Evolutionary conservation across 2,797 vertebrate species (phyloP), one percentile per base, ranked within the genome.

Genomic region (Miichthys miiuy): DNA sequence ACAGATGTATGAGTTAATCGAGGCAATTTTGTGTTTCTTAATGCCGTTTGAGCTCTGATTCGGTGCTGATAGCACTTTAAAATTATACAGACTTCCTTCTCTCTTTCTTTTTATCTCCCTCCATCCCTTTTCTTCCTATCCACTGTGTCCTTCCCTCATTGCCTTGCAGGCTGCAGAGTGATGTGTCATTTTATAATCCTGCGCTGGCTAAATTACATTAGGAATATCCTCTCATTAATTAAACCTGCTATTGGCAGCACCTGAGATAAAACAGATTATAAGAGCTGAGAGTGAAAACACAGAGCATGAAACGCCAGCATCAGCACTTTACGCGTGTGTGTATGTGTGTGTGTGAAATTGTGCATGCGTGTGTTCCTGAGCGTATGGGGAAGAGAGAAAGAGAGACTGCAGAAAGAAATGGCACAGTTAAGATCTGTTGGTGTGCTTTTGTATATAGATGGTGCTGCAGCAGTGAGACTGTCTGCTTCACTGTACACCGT

Each of bases 191-290:
- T 91, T 89, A 89, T 90, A 93, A 92, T 94, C 89, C 86, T 77
- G 79, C 6, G 81, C 83, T n/a, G 86, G 85, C 84, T 92, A 90
- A 94, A 94, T 93, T 92, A 92, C 90, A 93, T 93, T 90, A 94
- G 89, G 92, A 93, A 93, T 91, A 92, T 92, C 90, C 88, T 91
- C 91, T 94, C 92, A 94, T 94, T 95, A 95, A 95, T 95, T 95
- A 95, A 91, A 89, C 70, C 86, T 38, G 89, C 90, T 94, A 93
- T 93, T 94, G 91, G 93, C 92, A 92, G 92, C 89, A 92, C 90
- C 89, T 91, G 91, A 92, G 93, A 94, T 95, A 91, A 95, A 95
- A 92, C 89, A 92, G 94, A 95, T 93, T 96, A 93, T 83, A 90
- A 92, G 84, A 92, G 86, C 89, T 50, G 75, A 82, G 86, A 91